Evolutionary conservation across 2,113 vertebrate genomes (phyloP), one percentile per base, ranked within the genome.

Genomic region (Cygnus atratus): DNA sequence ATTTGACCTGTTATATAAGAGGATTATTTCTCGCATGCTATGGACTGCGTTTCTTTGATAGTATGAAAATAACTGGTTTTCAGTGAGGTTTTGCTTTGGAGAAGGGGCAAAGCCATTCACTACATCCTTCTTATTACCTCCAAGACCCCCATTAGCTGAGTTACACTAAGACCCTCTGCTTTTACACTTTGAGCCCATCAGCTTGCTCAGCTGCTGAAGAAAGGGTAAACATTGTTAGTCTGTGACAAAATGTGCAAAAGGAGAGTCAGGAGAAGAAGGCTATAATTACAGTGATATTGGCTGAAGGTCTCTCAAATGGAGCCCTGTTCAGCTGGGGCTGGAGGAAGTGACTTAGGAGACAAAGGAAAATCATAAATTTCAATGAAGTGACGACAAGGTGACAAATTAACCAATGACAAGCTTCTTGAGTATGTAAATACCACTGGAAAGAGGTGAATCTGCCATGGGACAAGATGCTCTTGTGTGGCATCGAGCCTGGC

Each of bases 1-100:
- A 92, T 95, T 90, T 87, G 52, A 94, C 78, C 84, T 81, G 61
- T 91, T 95, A 70, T 62, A 66, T 95, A 96, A 93, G 81, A 96
- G 65, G 88, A 94, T 95, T 94, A 87, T 94, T 95, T 92, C 84
- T 86, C 92, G 52, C 68, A 86, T 84, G 48, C 59, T 89, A 77
- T 77, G 82, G 74, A 94, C 66, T 72, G 86, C 75, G 31, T 83
- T 93, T 84, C 87, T 93, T 70, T 93, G 72, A 65, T 74, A 76
- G 57, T 52, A 73, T 65, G 78, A 90, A 96, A 96, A 95, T 74
- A 39, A 88, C 74, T 79, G 73, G 3, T 79, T 93, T 91, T 90
- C 82, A 86, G 84, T 86, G 65, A 90, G 54, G n/a, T 90, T 95
- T 92, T 88, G 88, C 70, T 78, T 92, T 67, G 79, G 37, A 81